Conservation (phyloP, 2,888 invertebrate species). For the Coelogynopora nodosa region DNA sequence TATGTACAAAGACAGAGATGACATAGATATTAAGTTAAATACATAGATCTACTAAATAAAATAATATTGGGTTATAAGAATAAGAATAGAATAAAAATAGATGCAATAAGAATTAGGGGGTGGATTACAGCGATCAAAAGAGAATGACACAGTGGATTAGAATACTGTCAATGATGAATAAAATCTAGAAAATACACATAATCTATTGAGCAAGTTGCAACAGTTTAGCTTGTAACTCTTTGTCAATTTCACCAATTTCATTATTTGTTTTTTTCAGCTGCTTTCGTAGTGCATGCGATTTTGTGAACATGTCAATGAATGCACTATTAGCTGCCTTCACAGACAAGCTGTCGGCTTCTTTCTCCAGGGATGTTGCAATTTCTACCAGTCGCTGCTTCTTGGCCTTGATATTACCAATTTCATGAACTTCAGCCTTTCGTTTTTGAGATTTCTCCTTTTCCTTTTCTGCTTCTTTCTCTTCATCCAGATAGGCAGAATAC, state of each 20-base stretch:
- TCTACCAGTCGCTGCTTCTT: neutral
- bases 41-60: too few relatives aligned
- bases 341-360: neutral
- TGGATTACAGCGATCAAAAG: too few relatives aligned
- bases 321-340: neutral
- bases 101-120: too few relatives aligned
- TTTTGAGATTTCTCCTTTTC: neutral
- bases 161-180: too few relatives aligned
- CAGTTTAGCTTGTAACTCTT: neutral
- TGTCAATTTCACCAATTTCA: neutral
- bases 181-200: too few relatives aligned
- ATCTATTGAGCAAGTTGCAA: neutral
- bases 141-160: too few relatives aligned
- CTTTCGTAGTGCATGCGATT: neutral
- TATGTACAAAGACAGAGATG: too few relatives aligned
- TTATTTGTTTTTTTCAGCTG: neutral
- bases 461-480: neutral
- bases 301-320: neutral
- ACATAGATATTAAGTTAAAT: too few relatives aligned
- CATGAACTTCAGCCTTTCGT: neutral
- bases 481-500: neutral
- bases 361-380: neutral
- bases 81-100: too few relatives aligned
- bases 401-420: neutral
- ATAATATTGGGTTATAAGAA: too few relatives aligned